A percentile compares a stretch with the other conserved stretches of the same genome.
Conservation (phyloP, 2,888 invertebrate genomes). For the Cecidostiba fungosa region DNA sequence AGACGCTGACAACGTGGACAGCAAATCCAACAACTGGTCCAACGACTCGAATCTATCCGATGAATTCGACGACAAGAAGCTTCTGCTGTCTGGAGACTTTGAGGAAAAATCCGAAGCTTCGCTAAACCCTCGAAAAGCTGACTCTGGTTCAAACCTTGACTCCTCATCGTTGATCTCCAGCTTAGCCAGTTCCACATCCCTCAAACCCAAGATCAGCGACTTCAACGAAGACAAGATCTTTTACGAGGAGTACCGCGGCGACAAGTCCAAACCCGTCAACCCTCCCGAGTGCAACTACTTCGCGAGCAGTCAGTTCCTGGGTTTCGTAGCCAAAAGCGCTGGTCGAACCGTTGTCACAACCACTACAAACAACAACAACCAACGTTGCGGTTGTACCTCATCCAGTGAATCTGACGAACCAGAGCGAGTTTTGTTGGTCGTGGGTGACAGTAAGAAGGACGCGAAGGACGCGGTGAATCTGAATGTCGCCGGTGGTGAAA, state of each 20-base stretch:
- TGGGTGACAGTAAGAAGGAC: constrained; percentile 60
- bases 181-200: constrained; percentile 62
- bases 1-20: constrained; percentile 65
- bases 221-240: constrained; percentile 79
- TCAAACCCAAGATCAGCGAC: constrained; percentile 78
- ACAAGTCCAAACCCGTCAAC: constrained; percentile 43
- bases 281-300: constrained; percentile 72
- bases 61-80: constrained; percentile 77
- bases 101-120: constrained; percentile 76
- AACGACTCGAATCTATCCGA: constrained; percentile 77
- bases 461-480: constrained; percentile 45
- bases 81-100: constrained; percentile 80
- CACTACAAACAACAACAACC: background rate
- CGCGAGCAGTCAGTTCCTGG: constrained; percentile 76
- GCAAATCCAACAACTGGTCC: constrained; percentile 74
- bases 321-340: constrained; percentile 71
- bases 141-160: constrained; percentile 58
- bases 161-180: constrained; percentile 68
- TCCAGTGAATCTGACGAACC: constrained; percentile 74
- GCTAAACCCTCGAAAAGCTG: constrained; percentile 65
- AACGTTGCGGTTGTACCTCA: constrained; percentile 66
- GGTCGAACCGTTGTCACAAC: background rate
- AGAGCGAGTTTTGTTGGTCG: constrained; percentile 65
- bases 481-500: constrained; percentile 38
- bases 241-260: constrained; percentile 73